These are phyloP conservation scores for Nephrotoma flavescens DNA, from an alignment of 2,888 invertebrate species.

Conservation along the genomic window DNA sequence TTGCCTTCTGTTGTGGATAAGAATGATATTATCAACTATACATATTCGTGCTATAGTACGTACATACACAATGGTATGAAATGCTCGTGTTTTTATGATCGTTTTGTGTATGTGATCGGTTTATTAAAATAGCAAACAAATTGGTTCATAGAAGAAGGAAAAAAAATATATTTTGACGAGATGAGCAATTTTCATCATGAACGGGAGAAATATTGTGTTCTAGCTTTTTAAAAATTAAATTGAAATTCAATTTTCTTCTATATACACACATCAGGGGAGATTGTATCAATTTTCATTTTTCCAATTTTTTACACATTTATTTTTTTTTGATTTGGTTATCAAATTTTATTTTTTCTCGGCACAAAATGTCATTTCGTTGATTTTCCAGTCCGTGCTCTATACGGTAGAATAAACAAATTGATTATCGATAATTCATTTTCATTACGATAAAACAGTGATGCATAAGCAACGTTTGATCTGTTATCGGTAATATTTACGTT, in stretches of 20 bases:
- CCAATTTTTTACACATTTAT: too few species aligned
- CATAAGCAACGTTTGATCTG: too few species aligned
- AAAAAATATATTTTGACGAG: background rate
- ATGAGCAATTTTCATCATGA: background rate
- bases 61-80: background rate
- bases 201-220: background rate
- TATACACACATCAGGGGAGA: background rate
- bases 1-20: background rate
- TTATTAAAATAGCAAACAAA: background rate
- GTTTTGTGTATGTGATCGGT: background rate
- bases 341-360: background rate
- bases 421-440: background rate
- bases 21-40: background rate
- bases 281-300: background rate
- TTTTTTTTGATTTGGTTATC: too few species aligned
- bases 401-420: background rate
- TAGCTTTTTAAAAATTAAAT: background rate
- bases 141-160: background rate
- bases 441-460: background rate
- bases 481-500: too few species aligned
- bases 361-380: background rate
- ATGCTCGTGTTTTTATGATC: background rate
- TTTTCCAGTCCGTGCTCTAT: background rate
- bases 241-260: background rate
- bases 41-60: background rate